These are phyloP conservation scores for Vollenhovia emeryi DNA, from an alignment of 1,140 invertebrate genomes.

Conservation along the genomic window DNA sequence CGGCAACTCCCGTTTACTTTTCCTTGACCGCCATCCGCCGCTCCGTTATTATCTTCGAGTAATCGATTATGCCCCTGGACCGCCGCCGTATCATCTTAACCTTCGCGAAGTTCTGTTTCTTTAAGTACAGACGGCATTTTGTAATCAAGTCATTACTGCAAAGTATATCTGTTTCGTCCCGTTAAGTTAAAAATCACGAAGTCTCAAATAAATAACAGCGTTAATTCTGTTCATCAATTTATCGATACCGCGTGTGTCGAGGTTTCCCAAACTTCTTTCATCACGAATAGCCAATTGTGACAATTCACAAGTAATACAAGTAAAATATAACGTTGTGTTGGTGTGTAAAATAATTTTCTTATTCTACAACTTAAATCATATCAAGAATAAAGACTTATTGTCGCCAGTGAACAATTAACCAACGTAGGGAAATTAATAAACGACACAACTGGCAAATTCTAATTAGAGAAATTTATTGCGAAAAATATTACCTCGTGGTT, in stretches of 20 bases:
- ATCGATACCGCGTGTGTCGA: not conserved
- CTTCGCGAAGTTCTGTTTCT: conserved; percentile 29
- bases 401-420: no score
- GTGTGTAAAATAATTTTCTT: conserved; percentile 6
- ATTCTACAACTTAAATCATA: not conserved
- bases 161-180: not conserved
- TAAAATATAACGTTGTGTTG: not conserved
- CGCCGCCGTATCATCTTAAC: conserved; percentile 38
- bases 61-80: conserved; percentile 39
- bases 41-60: conserved; percentile 45
- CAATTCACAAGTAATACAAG: not conserved
- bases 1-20: conserved; percentile 33
- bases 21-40: conserved; percentile 36
- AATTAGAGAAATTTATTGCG: no score
- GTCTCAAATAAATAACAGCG: conserved; percentile 2
- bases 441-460: no score
- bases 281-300: not conserved
- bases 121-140: not conserved
- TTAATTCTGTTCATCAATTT: not conserved
- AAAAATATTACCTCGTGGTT: no score
- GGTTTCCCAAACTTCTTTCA: not conserved
- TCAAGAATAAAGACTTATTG: no score
- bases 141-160: conserved; percentile 17
- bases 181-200: not conserved
- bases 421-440: no score